Conservation (phyloP, 2,888 invertebrate species). For the Erannis defoliaria region DNA sequence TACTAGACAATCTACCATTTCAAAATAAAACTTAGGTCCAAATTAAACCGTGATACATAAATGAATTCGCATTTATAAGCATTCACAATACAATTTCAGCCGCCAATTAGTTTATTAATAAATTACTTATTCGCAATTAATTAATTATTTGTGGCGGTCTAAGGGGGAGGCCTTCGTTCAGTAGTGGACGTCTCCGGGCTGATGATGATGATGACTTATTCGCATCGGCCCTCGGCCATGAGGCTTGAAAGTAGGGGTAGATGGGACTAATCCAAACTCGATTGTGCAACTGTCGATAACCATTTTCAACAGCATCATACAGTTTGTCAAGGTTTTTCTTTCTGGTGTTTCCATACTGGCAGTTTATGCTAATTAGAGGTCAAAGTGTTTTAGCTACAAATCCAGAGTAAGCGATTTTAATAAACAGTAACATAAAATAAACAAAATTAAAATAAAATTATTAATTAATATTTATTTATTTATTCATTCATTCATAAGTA, state of each 20-base stretch:
- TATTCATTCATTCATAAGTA: too few species aligned
- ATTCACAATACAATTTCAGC: neutral
- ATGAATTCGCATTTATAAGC: constrained; percentile 28
- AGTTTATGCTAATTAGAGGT: neutral
- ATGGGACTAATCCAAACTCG: neutral
- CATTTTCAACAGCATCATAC: neutral
- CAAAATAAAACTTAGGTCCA: constrained; percentile 13
- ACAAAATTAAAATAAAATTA: too few species aligned
- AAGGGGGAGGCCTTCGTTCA: too few species aligned
- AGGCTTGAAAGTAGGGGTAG: neutral
- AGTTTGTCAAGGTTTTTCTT: neutral
- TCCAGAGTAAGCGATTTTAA: neutral
- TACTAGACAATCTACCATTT: constrained; percentile 10
- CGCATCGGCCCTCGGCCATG: too few species aligned
- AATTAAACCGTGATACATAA: neutral
- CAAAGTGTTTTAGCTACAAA: neutral
- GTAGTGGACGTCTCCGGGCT: too few species aligned
- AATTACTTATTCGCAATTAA: neutral
- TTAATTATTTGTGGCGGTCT: too few species aligned
- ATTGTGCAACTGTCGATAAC: neutral
- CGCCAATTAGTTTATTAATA: too few species aligned
- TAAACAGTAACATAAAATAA: too few species aligned
- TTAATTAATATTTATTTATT: too few species aligned
- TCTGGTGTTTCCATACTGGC: constrained; percentile 8
- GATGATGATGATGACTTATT: too few species aligned